These are phyloP conservation scores for Zelleria hepariella DNA, from an alignment of 2,888 invertebrate genomes.

Conservation along the genomic window DNA sequence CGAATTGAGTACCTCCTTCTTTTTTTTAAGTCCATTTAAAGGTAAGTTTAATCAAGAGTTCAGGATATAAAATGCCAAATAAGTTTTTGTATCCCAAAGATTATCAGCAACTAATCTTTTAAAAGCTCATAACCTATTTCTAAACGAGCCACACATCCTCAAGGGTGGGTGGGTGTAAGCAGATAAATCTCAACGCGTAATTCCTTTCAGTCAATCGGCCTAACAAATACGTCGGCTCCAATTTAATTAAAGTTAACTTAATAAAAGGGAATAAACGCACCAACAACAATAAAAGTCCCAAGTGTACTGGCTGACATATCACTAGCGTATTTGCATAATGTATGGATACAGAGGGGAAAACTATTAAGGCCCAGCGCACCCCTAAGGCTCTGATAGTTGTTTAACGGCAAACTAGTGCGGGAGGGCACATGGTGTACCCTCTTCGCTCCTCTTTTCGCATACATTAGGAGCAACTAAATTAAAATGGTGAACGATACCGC, in stretches of 20 bases:
- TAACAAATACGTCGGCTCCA: constrained; percentile 61
- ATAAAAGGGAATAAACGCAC: constrained; percentile 67
- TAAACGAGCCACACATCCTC: constrained; percentile 15
- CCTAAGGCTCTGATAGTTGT: constrained; percentile 60
- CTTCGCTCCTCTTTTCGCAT: constrained; percentile 58
- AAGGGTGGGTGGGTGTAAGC: constrained; percentile 38
- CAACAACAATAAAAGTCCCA: constrained; percentile 68
- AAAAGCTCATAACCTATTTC: constrained; percentile 5
- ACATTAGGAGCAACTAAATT: constrained; percentile 69
- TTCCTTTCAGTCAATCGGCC: constrained; percentile 62
- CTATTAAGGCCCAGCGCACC: constrained; percentile 62
- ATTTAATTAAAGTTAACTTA: constrained; percentile 72
- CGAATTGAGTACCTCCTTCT: too few relatives aligned
- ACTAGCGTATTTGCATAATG: constrained; percentile 70
- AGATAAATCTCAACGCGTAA: constrained; percentile 60
- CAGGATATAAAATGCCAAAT: constrained; percentile 18
- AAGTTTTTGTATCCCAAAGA: not conserved
- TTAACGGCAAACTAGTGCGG: constrained; percentile 50
- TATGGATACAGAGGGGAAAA: constrained; percentile 64
- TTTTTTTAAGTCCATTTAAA: too few relatives aligned
- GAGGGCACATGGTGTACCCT: constrained; percentile 35
- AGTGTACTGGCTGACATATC: constrained; percentile 67
- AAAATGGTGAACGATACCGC: constrained; percentile 66
- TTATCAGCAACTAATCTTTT: not conserved
- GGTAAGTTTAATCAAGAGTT: too few relatives aligned